phyloP scores from a whole-genome alignment of 2,797 vertebrate species.

The Allobates femoralis region DNA sequence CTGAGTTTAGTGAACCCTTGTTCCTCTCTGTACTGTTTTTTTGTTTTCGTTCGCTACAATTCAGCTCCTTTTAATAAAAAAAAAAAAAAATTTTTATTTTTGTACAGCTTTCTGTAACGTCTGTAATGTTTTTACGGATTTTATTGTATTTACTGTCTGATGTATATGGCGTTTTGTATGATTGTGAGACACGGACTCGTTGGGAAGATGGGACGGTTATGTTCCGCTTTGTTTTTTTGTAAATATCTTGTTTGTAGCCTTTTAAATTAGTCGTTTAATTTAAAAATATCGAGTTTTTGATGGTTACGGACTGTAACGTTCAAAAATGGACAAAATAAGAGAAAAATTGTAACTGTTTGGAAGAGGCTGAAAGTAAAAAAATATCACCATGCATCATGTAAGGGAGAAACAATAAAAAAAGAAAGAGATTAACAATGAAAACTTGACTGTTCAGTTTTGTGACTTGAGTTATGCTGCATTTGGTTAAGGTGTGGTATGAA shows the following conservation, averaged over 20 bases:
- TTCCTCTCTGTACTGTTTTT: slow-evolving; percentile 74
- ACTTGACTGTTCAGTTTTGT: neutral
- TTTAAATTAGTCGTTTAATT: slow-evolving; percentile 48
- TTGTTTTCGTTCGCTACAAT: slow-evolving; percentile 78
- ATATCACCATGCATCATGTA: slow-evolving; percentile 9
- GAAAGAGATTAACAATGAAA: slow-evolving; percentile 37
- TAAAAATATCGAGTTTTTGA: slow-evolving; percentile 45
- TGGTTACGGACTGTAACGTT: slow-evolving; percentile 21
- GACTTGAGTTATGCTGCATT: too few relatives aligned
- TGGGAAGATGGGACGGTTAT: neutral
- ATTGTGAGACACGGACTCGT: slow-evolving; percentile 26
- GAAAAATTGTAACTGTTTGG: neutral
- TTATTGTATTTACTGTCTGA: slow-evolving; percentile 71
- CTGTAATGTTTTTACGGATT: slow-evolving; percentile 61
- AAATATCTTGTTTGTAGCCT: slow-evolving; percentile 57
- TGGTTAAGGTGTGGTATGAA: too few relatives aligned
- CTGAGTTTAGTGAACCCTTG: too few relatives aligned
- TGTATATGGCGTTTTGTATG: slow-evolving; percentile 55
- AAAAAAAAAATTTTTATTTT: too few relatives aligned
- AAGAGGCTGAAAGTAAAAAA: slow-evolving; percentile 18
- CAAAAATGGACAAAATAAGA: neutral
- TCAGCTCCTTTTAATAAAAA: slow-evolving; percentile 83
- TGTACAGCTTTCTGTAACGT: slow-evolving; percentile 76
- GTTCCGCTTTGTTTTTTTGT: slow-evolving; percentile 50
- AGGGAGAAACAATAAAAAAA: slow-evolving; percentile 27